Evolutionary conservation across 1,140 invertebrate genomes (phyloP).

Genomic region (Proctacanthus coquilletti): DNA sequence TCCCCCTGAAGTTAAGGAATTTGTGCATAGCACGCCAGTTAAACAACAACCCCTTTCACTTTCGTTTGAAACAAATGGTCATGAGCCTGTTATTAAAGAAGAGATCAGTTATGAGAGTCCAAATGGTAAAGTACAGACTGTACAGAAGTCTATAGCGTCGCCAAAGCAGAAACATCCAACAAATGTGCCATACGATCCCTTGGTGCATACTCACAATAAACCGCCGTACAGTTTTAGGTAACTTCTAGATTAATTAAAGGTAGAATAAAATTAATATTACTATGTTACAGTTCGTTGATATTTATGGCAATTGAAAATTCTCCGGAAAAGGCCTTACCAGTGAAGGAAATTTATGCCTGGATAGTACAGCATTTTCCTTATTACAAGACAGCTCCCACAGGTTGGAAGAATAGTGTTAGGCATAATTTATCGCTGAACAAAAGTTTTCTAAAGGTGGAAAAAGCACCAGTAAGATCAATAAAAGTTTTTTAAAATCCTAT

Average conservation of each 20-base stretch:
- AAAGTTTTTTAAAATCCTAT: constrained; percentile 1
- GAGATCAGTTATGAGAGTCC: background rate
- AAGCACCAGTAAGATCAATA: constrained; percentile 51
- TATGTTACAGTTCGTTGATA: constrained; percentile 86
- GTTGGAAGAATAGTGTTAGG: constrained; percentile 95
- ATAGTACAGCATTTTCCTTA: constrained; percentile 93
- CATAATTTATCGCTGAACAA: constrained; percentile 94
- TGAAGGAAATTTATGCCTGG: constrained; percentile 97
- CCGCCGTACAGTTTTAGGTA: constrained; percentile 67
- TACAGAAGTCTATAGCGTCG: constrained; percentile 12
- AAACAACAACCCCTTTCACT: too few species aligned
- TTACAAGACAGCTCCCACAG: constrained; percentile 88
- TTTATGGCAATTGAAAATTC: constrained; percentile 96
- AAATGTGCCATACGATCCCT: constrained; percentile 56
- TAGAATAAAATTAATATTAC: background rate
- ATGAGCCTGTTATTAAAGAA: background rate
- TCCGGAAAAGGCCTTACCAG: constrained; percentile 70
- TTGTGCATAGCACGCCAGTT: too few species aligned
- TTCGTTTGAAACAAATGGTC: too few species aligned
- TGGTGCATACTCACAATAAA: constrained; percentile 72
- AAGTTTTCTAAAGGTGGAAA: constrained; percentile 93
- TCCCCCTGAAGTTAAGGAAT: too few species aligned
- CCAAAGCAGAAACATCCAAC: constrained; percentile 49
- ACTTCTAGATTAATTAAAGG: constrained; percentile 1
- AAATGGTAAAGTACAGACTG: too few species aligned